Evolutionary conservation across 2,888 invertebrate species (phyloP).

Genomic region (Metellina segmentata): DNA sequence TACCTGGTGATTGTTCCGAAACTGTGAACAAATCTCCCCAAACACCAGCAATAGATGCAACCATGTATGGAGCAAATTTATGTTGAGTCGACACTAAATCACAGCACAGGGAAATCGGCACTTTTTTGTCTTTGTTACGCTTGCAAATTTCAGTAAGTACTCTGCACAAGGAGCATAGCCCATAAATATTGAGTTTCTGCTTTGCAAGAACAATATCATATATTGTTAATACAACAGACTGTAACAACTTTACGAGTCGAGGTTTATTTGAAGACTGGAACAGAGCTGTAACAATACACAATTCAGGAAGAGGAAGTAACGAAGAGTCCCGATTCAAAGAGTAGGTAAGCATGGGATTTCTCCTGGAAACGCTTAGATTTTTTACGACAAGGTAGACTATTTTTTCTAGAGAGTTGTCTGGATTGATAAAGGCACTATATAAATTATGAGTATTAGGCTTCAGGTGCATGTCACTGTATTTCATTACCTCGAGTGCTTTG

Average conservation of each 20-base stretch:
- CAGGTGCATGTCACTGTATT: not conserved
- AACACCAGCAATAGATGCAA: constrained; percentile 51
- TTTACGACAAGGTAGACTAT: not conserved
- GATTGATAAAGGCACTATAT: constrained; percentile 23
- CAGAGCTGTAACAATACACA: constrained; percentile 29
- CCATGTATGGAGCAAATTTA: constrained; percentile 35
- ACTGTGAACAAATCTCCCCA: constrained; percentile 43
- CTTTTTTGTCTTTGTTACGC: not conserved
- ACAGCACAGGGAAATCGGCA: constrained; percentile 22
- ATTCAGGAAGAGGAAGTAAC: constrained; percentile 6
- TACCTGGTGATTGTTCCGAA: constrained; percentile 16
- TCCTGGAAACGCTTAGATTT: constrained; percentile 10
- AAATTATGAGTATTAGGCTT: constrained; percentile 4
- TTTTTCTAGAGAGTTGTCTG: not conserved
- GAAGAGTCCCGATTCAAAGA: not conserved
- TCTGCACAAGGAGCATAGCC: constrained; percentile 56
- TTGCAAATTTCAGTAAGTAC: constrained; percentile 58
- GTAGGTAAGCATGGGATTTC: constrained; percentile 31
- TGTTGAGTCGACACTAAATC: constrained; percentile 17
- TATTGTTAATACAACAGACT: not conserved
- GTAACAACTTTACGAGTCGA: constrained; percentile 5
- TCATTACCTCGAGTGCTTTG: constrained; percentile 6
- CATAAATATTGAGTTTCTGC: constrained; percentile 10
- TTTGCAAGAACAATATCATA: constrained; percentile 32
- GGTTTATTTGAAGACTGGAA: not conserved